Conservation (phyloP, 2,113 vertebrate genomes). For the Triplophysa rosa region DNA sequence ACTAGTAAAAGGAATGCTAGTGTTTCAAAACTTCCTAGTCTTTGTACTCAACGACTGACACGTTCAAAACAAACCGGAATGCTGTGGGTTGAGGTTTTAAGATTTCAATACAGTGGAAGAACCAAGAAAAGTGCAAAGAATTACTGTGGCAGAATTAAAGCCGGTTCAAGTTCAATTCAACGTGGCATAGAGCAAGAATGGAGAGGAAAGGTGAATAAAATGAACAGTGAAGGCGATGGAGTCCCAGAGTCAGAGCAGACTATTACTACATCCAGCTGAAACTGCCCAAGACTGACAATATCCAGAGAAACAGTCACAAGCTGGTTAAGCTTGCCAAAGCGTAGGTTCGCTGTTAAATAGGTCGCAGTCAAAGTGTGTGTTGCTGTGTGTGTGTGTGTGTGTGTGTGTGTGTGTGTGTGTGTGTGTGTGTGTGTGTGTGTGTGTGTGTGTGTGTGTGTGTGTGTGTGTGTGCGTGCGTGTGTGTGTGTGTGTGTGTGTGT, state of each 20-base stretch:
- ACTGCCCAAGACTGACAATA: conserved; percentile 30
- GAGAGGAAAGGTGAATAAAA: conserved; percentile 23
- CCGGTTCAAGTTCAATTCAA: neutral
- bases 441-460: neutral
- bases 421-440: too few species aligned
- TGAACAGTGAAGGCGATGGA: neutral
- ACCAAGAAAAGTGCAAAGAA: neutral
- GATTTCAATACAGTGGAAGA: neutral
- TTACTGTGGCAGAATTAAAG: neutral
- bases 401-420: too few species aligned
- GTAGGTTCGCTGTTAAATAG: conserved; percentile 46
- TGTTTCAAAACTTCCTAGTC: conserved; percentile 15
- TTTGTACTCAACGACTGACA: neutral
- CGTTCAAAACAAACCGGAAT: neutral
- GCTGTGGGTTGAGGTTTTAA: neutral
- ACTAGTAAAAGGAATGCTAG: conserved; percentile 40
- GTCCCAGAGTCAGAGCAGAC: neutral
- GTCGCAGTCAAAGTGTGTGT: conserved; percentile 29
- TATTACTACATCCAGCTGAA: conserved; percentile 8
- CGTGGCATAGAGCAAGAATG: neutral
- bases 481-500: too few species aligned
- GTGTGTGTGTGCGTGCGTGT: neutral
- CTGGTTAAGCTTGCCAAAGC: conserved; percentile 39
- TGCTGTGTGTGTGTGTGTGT: too few species aligned
- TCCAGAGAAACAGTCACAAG: conserved; percentile 32